A percentile compares a stretch with the other conserved stretches of the same genome.
Conservation (phyloP, 1,140 invertebrate genomes). For the Leucophenga varia region DNA sequence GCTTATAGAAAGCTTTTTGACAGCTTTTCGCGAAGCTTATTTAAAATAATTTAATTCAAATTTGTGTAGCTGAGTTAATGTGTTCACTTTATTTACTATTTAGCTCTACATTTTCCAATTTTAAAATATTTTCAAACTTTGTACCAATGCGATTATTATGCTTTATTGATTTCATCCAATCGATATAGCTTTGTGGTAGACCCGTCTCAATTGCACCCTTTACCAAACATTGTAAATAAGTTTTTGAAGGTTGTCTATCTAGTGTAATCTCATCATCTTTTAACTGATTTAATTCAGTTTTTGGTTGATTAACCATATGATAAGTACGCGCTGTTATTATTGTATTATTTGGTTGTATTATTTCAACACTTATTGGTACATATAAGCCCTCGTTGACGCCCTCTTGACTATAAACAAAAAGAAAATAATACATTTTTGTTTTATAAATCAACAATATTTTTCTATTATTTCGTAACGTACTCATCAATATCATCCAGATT, state of each 20-base stretch:
- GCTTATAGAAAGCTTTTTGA: no score
- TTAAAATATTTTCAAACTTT: constrained; percentile 20
- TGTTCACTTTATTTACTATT: no score
- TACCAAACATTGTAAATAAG: constrained; percentile 42
- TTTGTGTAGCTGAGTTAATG: no score
- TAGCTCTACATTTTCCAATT: constrained; percentile 24
- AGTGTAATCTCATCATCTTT: constrained; percentile 13
- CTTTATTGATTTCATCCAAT: constrained; percentile 27
- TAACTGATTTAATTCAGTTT: constrained; percentile 16
- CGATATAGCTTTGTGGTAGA: constrained; percentile 31
- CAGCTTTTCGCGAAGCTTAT: no score
- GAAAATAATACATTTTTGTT: neutral
- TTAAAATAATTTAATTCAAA: no score
- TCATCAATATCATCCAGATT: constrained; percentile 38
- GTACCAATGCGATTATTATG: constrained; percentile 28
- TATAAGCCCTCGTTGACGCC: constrained; percentile 29
- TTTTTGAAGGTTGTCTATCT: constrained; percentile 37
- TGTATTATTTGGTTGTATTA: constrained; percentile 14
- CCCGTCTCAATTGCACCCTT: constrained; percentile 42
- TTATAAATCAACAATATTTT: neutral
- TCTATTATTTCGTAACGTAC: constrained; percentile 15
- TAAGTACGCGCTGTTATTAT: constrained; percentile 29
- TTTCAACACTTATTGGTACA: constrained; percentile 22
- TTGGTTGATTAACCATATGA: constrained; percentile 28
- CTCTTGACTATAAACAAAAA: constrained; percentile 31